These are phyloP conservation scores for Lepidurus apus DNA, from an alignment of 1,140 invertebrate genomes.

Conservation along the genomic window DNA sequence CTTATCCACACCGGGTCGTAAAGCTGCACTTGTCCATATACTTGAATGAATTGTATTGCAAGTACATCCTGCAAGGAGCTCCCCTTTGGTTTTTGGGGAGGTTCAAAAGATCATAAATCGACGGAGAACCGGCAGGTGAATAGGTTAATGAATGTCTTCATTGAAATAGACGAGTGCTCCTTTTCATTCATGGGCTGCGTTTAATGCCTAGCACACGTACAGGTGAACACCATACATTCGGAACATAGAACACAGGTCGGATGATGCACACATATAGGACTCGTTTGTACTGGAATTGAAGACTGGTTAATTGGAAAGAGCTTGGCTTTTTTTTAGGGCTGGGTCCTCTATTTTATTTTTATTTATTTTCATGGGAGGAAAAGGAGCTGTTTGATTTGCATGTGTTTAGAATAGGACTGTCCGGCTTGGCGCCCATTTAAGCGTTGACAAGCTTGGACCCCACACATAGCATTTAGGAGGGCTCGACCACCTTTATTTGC, in stretches of 20 bases:
- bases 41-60: slow-evolving; percentile 12
- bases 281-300: neutral
- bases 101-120: neutral
- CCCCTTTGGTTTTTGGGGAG: neutral
- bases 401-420: slow-evolving; percentile 22
- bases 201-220: neutral
- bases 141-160: slow-evolving; percentile 19
- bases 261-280: neutral
- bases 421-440: slow-evolving; percentile 1
- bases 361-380: no score
- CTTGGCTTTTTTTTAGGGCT: neutral
- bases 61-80: neutral
- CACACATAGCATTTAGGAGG: neutral
- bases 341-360: neutral
- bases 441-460: neutral
- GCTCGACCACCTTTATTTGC: neutral
- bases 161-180: neutral
- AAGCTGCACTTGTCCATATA: slow-evolving; percentile 1
- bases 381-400: neutral
- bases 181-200: neutral
- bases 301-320: neutral
- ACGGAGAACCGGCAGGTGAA: neutral
- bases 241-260: neutral
- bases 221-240: neutral
- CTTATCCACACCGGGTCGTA: neutral